Conservation (phyloP, 2,888 invertebrate species). For the Metacarcinus magister region DNA sequence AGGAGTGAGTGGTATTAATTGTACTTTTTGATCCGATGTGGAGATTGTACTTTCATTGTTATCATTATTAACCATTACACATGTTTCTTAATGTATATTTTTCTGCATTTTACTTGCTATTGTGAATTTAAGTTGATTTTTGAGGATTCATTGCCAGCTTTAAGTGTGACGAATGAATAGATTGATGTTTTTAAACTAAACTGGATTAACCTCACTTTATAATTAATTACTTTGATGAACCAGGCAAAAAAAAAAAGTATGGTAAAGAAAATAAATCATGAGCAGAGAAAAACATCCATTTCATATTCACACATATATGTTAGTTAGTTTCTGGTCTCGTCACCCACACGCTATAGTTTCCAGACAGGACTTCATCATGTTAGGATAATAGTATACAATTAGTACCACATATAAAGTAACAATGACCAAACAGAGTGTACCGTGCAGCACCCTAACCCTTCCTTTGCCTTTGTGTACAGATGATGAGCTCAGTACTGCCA, state of each 20-base stretch:
- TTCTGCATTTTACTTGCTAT: neutral
- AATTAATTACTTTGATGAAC: too few relatives aligned
- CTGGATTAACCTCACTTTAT: too few relatives aligned
- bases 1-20: neutral
- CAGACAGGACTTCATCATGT: too few relatives aligned
- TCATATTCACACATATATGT: too few relatives aligned
- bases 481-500: constrained; percentile 88
- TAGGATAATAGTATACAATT: neutral
- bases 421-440: neutral
- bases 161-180: too few relatives aligned
- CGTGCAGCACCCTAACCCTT: neutral
- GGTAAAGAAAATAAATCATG: too few relatives aligned
- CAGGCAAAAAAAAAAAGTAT: too few relatives aligned
- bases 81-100: neutral
- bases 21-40: neutral
- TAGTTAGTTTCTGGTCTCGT: too few relatives aligned
- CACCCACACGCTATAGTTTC: too few relatives aligned
- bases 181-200: too few relatives aligned
- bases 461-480: constrained; percentile 85
- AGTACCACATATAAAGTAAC: neutral
- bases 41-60: neutral
- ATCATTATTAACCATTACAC: neutral
- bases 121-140: neutral
- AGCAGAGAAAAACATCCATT: too few relatives aligned
- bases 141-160: neutral